Evolutionary conservation across 2,888 invertebrate genomes (phyloP).

Genomic region (Trichopoda pennipes): DNA sequence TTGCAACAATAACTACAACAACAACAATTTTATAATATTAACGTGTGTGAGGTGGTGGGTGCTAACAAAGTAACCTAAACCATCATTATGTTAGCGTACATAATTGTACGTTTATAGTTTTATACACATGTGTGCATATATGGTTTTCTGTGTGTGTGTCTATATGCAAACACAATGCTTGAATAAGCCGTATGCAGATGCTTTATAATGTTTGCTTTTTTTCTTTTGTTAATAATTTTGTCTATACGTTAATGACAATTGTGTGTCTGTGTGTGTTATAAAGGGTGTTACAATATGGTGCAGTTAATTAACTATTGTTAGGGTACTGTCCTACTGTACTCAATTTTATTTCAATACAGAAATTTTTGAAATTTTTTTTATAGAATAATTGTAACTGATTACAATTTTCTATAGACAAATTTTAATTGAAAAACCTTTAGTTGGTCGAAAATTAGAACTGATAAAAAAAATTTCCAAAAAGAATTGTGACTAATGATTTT

Average conservation of each 20-base stretch:
- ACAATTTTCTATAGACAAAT: too few species aligned
- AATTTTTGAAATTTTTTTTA: too few species aligned
- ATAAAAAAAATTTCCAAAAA: too few species aligned
- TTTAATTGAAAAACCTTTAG: too few species aligned
- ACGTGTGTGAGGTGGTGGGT: conserved; percentile 30
- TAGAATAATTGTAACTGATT: too few species aligned
- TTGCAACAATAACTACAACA: not conserved
- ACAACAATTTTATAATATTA: not conserved
- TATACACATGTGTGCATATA: too few species aligned
- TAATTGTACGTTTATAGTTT: conserved; percentile 28
- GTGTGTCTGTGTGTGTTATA: not conserved
- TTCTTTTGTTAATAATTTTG: not conserved
- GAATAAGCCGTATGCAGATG: conserved; percentile 36
- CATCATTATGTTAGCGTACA: conserved; percentile 8
- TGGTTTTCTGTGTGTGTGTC: not conserved
- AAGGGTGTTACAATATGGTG: too few species aligned
- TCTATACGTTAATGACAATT: not conserved
- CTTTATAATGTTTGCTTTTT: conserved; percentile 10
- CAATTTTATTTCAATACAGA: too few species aligned
- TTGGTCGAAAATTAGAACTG: too few species aligned
- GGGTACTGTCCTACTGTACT: too few species aligned
- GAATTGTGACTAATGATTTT: too few species aligned
- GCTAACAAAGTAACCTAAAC: conserved; percentile 32
- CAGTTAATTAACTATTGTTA: too few species aligned
- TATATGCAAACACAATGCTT: not conserved